These are phyloP conservation scores for Etheostoma cragini DNA, from an alignment of 2,113 vertebrate species.

Conservation along the genomic window DNA sequence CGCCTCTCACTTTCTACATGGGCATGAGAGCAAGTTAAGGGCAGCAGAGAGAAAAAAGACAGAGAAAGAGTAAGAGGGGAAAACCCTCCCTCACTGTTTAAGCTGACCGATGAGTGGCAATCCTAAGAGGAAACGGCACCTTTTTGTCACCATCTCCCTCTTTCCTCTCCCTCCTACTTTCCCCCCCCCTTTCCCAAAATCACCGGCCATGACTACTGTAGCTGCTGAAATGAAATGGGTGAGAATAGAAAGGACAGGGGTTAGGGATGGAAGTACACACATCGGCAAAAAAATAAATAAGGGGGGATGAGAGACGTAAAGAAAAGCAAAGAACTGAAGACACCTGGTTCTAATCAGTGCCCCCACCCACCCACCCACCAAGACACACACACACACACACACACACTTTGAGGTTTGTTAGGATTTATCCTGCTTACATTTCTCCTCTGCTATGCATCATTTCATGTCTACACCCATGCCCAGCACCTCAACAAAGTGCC, in stretches of 20 bases:
- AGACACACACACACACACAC: constrained; percentile 40
- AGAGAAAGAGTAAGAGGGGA: constrained; percentile 4
- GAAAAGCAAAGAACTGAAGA: constrained; percentile 64
- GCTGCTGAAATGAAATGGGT: constrained; percentile 38
- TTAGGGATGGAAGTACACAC: constrained; percentile 28
- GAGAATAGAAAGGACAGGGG: constrained; percentile 5
- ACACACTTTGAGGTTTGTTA: constrained; percentile 73
- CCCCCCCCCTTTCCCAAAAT: constrained; percentile 39
- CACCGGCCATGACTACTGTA: constrained; percentile 34
- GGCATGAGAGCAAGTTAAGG: constrained; percentile 10
- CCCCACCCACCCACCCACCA: constrained; percentile 66
- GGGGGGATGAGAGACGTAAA: constrained; percentile 45
- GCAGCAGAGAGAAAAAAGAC: constrained; percentile 27
- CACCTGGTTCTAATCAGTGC: constrained; percentile 80
- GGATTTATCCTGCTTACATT: constrained; percentile 80
- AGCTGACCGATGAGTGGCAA: constrained; percentile 53
- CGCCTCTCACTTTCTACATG: constrained; percentile 65
- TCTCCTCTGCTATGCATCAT: constrained; percentile 77
- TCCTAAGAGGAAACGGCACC: constrained; percentile 65
- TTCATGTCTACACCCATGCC: constrained; percentile 73
- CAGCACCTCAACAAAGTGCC: constrained; percentile 72
- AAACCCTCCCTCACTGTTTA: constrained; percentile 22
- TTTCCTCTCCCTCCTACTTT: constrained; percentile 34
- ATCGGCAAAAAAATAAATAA: constrained; percentile 31
- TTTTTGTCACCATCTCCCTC: constrained; percentile 61